Percentiles rank a stretch among this genome's conserved stretches.
These are phyloP conservation scores for Grallaria varia DNA, from an alignment of 2,113 vertebrate genomes.

Conservation along the genomic window DNA sequence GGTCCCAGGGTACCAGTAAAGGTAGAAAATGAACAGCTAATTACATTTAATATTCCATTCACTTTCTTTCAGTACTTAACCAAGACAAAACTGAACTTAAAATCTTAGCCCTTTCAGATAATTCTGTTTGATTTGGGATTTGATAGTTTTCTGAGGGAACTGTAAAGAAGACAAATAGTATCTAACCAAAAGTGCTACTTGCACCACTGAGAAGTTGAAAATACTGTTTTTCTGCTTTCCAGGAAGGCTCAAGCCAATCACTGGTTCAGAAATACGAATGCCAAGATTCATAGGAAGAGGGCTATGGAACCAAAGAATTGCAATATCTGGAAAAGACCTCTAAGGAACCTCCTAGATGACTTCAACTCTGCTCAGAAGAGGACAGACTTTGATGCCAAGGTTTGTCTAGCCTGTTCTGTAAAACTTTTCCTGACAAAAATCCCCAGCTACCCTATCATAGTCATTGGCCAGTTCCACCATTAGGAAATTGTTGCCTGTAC, in stretches of 20 bases:
- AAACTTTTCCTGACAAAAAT: background rate
- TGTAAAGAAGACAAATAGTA: background rate
- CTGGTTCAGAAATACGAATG: background rate
- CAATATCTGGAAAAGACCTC: background rate
- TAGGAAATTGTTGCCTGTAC: background rate
- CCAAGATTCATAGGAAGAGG: background rate
- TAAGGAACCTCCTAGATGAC: background rate
- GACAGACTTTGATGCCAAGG: background rate
- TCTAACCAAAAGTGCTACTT: background rate
- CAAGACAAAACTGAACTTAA: background rate
- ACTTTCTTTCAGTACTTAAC: background rate
- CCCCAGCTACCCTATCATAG: accelerated
- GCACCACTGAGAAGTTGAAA: background rate
- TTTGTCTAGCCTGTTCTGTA: background rate
- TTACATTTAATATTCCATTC: background rate
- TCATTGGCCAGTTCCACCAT: background rate
- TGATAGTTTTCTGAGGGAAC: background rate
- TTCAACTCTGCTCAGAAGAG: background rate
- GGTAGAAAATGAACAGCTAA: background rate
- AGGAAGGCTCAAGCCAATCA: background rate
- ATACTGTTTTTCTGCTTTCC: background rate
- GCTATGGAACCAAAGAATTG: background rate
- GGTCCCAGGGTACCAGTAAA: background rate
- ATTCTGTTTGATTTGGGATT: background rate
- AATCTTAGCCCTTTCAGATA: background rate